Base-by-base conservation (phyloP, 2,797 vertebrate species). In the Hydrolagus colliei region DNA sequence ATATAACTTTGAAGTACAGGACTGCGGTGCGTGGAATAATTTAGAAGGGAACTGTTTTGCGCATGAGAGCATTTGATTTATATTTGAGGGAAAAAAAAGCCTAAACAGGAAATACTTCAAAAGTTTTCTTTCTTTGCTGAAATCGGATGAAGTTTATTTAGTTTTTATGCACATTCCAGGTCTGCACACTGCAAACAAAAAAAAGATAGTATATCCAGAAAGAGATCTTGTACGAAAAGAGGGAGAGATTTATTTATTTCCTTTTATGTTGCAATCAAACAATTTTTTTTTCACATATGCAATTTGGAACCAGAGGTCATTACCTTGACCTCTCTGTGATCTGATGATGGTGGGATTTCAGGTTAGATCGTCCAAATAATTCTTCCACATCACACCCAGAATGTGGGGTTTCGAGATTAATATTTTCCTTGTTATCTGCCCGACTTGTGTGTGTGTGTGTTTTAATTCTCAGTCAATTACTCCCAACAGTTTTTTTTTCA, bases 91-190 rank as follows among this genome's bases (percentile, higher is more conserved):
- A 52, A 6, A 52, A 79, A 68, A 68, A 63, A 8, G 65, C 88
- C 93, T 90, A 87, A 90, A 94, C 94, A 93, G 94, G 94, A 94
- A 94, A 91, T 90, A 93, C 87, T 94, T 94, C 87, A 91, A 92
- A 92, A 89, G 92, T 93, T 88, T 89, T 93, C 93, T 93, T 90
- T 80, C 93, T 94, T 92, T 93, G 91, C 94, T 95, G 92, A 94
- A 96, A 96, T 95, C 95, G 95, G 94, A 96, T 94, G 93, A 95
- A 93, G 95, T 96, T 96, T 97, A 96, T 97, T 97, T 97, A 96
- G 96, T 97, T 96, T 52, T 95, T 94, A 94, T 92, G 90, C 94
- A 94, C 97, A 97, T 97, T 98, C 96, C 96, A 96, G 95, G 94
- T 97, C 93, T 88, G 93, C 95, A 95, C 90, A 89, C 92, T 91